These are phyloP conservation scores for Eutolmus rufibarbis DNA, from an alignment of 2,888 invertebrate genomes.

Conservation along the genomic window DNA sequence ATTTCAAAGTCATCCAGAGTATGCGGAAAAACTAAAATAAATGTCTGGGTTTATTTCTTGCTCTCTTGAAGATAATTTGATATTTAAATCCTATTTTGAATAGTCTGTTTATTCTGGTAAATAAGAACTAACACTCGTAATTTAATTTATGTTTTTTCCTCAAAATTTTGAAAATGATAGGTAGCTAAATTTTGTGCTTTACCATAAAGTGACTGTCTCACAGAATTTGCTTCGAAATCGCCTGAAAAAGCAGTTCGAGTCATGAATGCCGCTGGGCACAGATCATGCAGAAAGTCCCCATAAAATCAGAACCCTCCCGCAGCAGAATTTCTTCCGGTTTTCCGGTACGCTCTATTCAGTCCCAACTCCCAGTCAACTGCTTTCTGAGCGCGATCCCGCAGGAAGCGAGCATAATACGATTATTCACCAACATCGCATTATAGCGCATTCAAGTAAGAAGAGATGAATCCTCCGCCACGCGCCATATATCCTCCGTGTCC, in stretches of 20 bases:
- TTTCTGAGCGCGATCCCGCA: not conserved
- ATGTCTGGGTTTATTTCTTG: too few species aligned
- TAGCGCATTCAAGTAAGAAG: not conserved
- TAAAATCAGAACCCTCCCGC: not conserved
- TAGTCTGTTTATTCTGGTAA: too few species aligned
- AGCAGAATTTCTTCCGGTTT: not conserved
- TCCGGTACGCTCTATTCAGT: too few species aligned
- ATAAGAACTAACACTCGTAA: too few species aligned
- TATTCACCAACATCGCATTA: not conserved
- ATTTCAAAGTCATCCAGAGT: too few species aligned
- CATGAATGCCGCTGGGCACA: not conserved
- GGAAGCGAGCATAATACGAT: not conserved
- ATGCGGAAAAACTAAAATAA: too few species aligned
- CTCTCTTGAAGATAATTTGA: too few species aligned
- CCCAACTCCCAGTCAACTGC: not conserved
- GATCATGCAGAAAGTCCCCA: not conserved
- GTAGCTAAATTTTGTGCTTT: not conserved
- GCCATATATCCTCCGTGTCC: not conserved
- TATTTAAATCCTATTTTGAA: too few species aligned
- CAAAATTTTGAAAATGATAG: not conserved
- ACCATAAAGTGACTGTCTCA: not conserved
- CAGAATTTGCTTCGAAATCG: not conserved
- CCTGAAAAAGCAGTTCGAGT: not conserved
- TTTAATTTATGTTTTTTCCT: too few species aligned
- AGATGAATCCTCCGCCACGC: not conserved